These are phyloP conservation scores for Beaufortia kweichowensis DNA, from an alignment of 2,113 vertebrate species.

Conservation along the genomic window DNA sequence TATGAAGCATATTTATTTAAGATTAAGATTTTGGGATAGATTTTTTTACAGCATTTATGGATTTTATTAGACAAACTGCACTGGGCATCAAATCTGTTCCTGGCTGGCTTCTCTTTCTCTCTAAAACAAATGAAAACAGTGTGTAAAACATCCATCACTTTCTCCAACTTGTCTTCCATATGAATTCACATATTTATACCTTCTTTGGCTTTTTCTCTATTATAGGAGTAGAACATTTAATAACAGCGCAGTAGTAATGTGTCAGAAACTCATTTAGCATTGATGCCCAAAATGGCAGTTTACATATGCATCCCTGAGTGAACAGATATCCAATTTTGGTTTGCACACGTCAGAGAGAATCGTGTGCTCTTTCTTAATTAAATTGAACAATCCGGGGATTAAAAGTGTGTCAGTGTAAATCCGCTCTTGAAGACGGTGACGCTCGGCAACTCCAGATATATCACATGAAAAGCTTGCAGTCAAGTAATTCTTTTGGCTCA, in stretches of 20 bases:
- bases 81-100: too few relatives aligned
- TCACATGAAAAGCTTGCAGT: conserved; percentile 36
- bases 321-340: conserved; percentile 11
- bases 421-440: conserved; percentile 42
- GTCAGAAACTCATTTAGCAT: background rate
- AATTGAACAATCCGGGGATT: conserved; percentile 49
- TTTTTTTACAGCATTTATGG: too few relatives aligned
- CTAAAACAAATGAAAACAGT: background rate
- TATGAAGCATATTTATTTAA: too few relatives aligned
- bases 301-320: background rate
- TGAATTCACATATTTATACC: background rate
- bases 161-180: too few relatives aligned
- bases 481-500: conserved; percentile 13
- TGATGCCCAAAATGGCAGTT: background rate
- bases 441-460: conserved; percentile 34
- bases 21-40: too few relatives aligned
- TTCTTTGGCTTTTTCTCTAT: background rate
- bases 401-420: conserved; percentile 44
- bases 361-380: conserved; percentile 44
- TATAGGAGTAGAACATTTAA: background rate
- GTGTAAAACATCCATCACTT: background rate
- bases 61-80: too few relatives aligned
- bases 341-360: conserved; percentile 11
- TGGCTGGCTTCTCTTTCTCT: background rate
- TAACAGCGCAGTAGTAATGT: conserved; percentile 6